A percentile compares a stretch with the other conserved stretches of the same genome.
Conservation (phyloP, 2,888 invertebrate genomes). For the Phyllotreta striolata region DNA sequence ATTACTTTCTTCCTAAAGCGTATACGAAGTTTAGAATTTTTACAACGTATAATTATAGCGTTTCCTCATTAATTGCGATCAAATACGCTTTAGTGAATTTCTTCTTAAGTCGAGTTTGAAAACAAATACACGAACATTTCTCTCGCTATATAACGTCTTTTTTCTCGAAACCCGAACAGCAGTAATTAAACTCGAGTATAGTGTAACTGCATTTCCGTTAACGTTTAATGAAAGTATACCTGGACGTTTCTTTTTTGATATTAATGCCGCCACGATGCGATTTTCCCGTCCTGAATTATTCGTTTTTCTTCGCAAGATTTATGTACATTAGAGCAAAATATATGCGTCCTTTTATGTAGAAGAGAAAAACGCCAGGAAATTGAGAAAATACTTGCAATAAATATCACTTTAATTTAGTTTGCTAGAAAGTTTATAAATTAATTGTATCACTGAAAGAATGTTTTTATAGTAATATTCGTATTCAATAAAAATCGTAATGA, state of each 20-base stretch:
- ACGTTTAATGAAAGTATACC: constrained; percentile 16
- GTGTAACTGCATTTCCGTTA: constrained; percentile 14
- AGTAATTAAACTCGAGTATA: constrained; percentile 6
- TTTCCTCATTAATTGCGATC: no score
- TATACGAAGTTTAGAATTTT: no score
- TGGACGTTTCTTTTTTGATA: constrained; percentile 11
- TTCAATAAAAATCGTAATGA: no score
- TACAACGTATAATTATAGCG: no score
- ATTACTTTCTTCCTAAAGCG: no score
- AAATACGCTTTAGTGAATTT: not conserved
- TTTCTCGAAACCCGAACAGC: not conserved
- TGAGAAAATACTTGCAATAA: no score
- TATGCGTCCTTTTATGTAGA: constrained; percentile 11
- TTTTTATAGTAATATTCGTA: no score
- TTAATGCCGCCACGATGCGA: constrained; percentile 12
- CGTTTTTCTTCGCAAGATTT: constrained; percentile 18
- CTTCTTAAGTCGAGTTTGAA: constrained; percentile 2
- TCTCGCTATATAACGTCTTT: not conserved
- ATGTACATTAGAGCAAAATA: constrained; percentile 4
- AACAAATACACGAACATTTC: constrained; percentile 1
- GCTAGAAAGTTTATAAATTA: no score
- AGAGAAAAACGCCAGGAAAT: not conserved
- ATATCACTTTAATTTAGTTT: no score
- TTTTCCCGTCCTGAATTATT: constrained; percentile 23
- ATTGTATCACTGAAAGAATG: no score